Conservation (phyloP, 2,797 vertebrate genomes). For the Falco columbarius region DNA sequence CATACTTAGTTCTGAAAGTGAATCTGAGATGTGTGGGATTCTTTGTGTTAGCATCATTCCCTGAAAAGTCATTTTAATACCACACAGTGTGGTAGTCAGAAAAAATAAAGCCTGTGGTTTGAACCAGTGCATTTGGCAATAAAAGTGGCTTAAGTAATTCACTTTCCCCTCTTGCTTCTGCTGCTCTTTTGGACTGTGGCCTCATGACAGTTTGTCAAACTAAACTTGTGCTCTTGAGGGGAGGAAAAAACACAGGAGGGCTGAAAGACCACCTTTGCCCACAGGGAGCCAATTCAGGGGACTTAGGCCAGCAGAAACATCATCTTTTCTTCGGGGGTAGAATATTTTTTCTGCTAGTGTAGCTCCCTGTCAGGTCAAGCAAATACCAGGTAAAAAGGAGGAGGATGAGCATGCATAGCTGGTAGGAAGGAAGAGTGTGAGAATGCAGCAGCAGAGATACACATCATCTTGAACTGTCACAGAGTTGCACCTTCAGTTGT, state of each 20-base stretch:
- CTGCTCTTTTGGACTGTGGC: neutral
- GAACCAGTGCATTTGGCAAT: conserved; percentile 19
- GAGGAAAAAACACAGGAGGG: neutral
- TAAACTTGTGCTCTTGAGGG: neutral
- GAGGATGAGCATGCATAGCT: neutral
- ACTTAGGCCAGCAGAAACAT: neutral
- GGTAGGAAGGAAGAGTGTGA: neutral
- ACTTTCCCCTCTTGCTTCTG: conserved; percentile 20
- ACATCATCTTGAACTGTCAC: neutral
- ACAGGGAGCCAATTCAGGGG: neutral
- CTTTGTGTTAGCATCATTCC: neutral
- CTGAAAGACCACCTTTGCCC: neutral
- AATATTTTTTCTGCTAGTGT: neutral
- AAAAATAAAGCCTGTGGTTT: conserved; percentile 10
- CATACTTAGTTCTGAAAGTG: neutral
- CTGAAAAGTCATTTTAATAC: neutral
- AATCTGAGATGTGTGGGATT: neutral
- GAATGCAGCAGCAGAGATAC: neutral
- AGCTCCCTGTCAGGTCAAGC: neutral
- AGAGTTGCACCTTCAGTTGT: neutral
- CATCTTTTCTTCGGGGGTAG: neutral
- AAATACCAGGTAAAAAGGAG: neutral
- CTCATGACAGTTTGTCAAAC: neutral
- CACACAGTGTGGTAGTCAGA: neutral
- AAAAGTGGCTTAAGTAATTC: conserved; percentile 16